Percentiles rank a stretch among this genome's conserved stretches.
phyloP scores from a whole-genome alignment of 2,888 invertebrate species.

The Microctonus hyperodae region DNA sequence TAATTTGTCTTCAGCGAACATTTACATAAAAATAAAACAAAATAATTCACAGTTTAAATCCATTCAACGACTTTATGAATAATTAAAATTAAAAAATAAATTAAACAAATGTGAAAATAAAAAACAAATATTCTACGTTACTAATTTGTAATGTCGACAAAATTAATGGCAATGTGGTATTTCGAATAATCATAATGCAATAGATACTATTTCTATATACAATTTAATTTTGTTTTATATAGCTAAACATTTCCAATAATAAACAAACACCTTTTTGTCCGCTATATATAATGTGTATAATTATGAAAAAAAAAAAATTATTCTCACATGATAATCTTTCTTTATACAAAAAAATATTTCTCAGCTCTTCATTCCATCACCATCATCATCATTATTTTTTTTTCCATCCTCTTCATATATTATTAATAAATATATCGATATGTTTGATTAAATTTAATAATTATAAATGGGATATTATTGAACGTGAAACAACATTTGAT shows the following conservation, averaged over 20 bases:
- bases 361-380: background rate
- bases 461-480: too few relatives aligned
- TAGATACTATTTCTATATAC: constrained; percentile 17
- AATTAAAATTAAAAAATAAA: constrained; percentile 3
- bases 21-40: too few relatives aligned
- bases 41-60: too few relatives aligned
- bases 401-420: background rate
- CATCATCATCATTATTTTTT: background rate
- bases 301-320: background rate
- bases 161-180: constrained; percentile 25
- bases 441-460: too few relatives aligned
- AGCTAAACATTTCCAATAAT: constrained; percentile 43
- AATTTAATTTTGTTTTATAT: constrained; percentile 27
- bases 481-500: too few relatives aligned
- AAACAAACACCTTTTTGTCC: constrained; percentile 50
- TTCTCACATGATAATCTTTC: constrained; percentile 14
- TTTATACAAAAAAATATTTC: constrained; percentile 5
- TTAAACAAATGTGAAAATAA: background rate
- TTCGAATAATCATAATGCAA: constrained; percentile 14
- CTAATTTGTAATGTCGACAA: background rate
- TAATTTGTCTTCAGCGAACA: background rate
- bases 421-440: too few relatives aligned
- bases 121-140: background rate
- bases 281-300: constrained; percentile 33
- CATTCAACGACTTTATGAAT: too few relatives aligned